Evolutionary conservation across 2,113 vertebrate species (phyloP).

Genomic region (Tympanuchus pallidicinctus): DNA sequence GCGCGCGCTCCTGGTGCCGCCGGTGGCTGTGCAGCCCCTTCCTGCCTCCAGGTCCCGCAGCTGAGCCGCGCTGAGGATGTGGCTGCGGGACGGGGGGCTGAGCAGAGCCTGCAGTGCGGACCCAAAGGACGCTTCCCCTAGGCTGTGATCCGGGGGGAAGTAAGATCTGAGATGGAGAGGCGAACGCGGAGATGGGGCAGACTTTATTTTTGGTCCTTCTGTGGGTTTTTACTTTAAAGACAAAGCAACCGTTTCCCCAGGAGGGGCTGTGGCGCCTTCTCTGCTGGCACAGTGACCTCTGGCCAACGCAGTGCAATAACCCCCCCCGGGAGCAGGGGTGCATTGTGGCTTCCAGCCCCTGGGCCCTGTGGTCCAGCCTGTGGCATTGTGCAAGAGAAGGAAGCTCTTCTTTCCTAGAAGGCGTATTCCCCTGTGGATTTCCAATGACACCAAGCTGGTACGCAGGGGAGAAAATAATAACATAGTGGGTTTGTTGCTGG

Average conservation of each 20-base stretch:
- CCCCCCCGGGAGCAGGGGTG: not conserved
- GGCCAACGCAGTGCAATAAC: not conserved
- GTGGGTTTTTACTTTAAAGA: not conserved
- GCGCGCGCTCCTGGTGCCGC: not conserved
- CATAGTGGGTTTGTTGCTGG: not conserved
- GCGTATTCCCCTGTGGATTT: not conserved
- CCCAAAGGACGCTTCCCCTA: rapidly evolving
- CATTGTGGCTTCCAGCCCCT: not conserved
- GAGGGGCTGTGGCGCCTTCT: not conserved
- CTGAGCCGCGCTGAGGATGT: too few relatives aligned
- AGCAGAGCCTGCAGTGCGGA: not conserved
- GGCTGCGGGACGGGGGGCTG: too few relatives aligned
- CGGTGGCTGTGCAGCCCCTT: too few relatives aligned
- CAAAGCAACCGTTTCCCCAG: not conserved
- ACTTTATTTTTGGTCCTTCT: not conserved
- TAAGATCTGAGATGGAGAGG: not conserved
- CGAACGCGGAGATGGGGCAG: not conserved
- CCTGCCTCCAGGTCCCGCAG: too few relatives aligned
- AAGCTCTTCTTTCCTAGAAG: not conserved
- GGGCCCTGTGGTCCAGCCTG: not conserved
- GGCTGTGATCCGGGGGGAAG: not conserved
- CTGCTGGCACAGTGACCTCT: rapidly evolving
- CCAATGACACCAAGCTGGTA: not conserved
- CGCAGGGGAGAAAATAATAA: not conserved
- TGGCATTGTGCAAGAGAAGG: not conserved